Evolutionary conservation across 92 coral and sea anemone species (phyloP), one percentile per base, ranked within the genome.

Genomic region (Pocillopora grandis): DNA sequence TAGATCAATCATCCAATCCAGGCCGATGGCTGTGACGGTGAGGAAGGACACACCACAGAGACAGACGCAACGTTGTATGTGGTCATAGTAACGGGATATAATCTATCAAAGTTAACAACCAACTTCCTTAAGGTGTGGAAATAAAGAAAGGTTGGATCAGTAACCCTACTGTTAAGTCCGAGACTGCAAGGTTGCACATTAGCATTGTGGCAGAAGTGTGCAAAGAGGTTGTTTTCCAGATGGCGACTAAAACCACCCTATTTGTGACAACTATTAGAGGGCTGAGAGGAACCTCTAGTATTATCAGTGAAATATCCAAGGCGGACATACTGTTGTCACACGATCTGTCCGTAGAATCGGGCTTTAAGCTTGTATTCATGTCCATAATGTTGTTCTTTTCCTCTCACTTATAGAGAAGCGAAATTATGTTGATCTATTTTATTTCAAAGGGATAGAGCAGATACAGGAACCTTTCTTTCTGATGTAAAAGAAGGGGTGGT

Each of bases 121-220:
- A 9, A 18, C 49, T 42, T 42, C 49, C 49, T 42, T 42, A 42
- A 42, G 49, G 49, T 6, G 52, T 13, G 72, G 31, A 19, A 68
- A 68, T 68, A 9, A 12, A 68, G 18, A 68, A 27, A 12, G 72
- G 72, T 13, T 68, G 72, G 20, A 68, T 48, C 0, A 73, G 9
- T 73, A 73, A 72, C 9, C 77, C 77, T 17, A 73, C 77, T 10
- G 77, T 59, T 20, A 73, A 73, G 33, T 73, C 77, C 4, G 77
- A 37, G 31, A 73, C 9, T 2, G 77, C 77, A 9, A 73, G 77
- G 62, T 42, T 73, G 16, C 59, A 58, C 1, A 73, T 3, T 59
- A 73, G 52, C 33, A 73, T 15, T 59, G 18, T 15, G 1, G 21
- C 60, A 21, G 61, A 14, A n/a, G 36, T 7, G 17, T 73, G 77